Evolutionary conservation across 2,113 vertebrate species (phyloP).

Genomic region (Corynorhinus townsendii): DNA sequence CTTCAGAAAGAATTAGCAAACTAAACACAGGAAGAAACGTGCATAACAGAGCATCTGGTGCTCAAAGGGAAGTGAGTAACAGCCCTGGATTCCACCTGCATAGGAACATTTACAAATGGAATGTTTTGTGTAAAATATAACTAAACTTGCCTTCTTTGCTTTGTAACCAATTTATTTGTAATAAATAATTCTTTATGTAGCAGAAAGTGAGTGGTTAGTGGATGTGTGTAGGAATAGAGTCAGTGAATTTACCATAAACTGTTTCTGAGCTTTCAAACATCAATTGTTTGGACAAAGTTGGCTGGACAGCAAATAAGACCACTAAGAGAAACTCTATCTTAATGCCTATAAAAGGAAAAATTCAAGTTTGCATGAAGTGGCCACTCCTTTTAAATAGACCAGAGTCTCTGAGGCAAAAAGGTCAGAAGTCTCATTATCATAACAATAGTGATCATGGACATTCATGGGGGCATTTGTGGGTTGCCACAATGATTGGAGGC

Average conservation of each 20-base stretch:
- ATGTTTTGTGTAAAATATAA: background rate
- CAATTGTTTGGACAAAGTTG: background rate
- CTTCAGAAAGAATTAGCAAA: background rate
- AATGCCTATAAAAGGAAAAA: background rate
- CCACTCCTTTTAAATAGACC: background rate
- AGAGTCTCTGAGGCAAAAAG: background rate
- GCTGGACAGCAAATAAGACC: background rate
- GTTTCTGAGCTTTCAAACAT: slow-evolving; percentile 16
- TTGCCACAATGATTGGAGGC: background rate
- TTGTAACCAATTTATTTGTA: background rate
- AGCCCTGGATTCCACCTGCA: background rate
- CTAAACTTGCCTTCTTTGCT: background rate
- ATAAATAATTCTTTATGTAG: background rate
- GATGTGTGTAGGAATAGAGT: background rate
- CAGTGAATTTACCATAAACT: background rate
- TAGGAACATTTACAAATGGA: background rate
- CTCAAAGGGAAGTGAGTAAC: background rate
- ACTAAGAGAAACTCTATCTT: background rate
- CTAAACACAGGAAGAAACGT: background rate
- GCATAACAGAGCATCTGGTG: background rate
- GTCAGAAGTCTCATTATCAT: background rate
- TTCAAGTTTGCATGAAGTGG: background rate
- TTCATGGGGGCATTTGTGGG: background rate
- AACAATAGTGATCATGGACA: background rate
- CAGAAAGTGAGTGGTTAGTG: background rate